phyloP scores from a whole-genome alignment of 2,888 invertebrate genomes.

The Hyles lineata region DNA sequence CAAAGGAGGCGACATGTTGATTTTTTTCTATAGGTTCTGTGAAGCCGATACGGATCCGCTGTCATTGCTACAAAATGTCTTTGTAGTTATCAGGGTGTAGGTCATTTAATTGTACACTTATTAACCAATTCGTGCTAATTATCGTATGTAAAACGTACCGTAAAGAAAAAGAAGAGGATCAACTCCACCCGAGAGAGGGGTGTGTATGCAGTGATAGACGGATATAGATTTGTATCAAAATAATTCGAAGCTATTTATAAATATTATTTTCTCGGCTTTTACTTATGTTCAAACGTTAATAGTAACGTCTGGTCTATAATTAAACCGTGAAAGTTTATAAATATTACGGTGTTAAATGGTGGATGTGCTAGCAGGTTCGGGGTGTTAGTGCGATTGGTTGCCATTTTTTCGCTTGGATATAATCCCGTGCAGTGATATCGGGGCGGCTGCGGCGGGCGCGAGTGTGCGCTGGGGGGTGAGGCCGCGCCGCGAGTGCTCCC shows the following conservation, averaged over 20 bases:
- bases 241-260: conserved; percentile 85
- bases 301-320: conserved; percentile 84
- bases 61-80: conserved; percentile 84
- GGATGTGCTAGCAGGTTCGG: conserved; percentile 72
- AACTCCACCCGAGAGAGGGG: conserved; percentile 81
- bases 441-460: conserved; percentile 54
- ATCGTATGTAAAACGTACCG: conserved; percentile 71
- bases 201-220: conserved; percentile 83
- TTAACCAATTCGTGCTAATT: conserved; percentile 78
- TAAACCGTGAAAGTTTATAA: conserved; percentile 84
- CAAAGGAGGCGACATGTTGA: conserved; percentile 83
- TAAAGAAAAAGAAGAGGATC: conserved; percentile 79
- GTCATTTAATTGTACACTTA: conserved; percentile 81
- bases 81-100: conserved; percentile 85
- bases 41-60: conserved; percentile 84
- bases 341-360: conserved; percentile 81
- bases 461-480: conserved; percentile 53
- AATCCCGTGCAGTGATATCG: conserved; percentile 72
- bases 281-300: conserved; percentile 85
- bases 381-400: conserved; percentile 78
- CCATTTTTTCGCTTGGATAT: conserved; percentile 81
- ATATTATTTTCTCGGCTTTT: conserved; percentile 85
- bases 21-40: conserved; percentile 83
- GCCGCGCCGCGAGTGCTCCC: conserved; percentile 34
- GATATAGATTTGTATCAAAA: conserved; percentile 84